Evolutionary conservation across 2,797 vertebrate species (phyloP), one percentile per base, ranked within the genome.

Genomic region (Semotilus atromaculatus): DNA sequence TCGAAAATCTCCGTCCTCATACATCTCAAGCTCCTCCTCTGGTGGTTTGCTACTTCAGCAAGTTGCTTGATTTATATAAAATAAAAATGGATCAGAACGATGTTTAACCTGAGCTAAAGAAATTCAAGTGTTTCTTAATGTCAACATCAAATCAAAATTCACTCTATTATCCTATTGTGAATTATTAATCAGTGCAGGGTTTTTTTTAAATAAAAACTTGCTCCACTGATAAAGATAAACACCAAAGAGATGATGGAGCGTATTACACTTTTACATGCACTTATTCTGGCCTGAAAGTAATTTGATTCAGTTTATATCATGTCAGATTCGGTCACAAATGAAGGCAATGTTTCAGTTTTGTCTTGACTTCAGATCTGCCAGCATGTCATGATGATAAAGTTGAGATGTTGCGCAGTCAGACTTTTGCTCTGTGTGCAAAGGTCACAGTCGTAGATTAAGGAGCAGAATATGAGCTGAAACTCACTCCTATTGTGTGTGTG

Each of bases 401-500:
- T 38, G 23, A 53, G 51, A 71, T 45, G 34, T 34, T 66, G 34
- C 18, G 2, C 13, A 55, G 43, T 67, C 62, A 67, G 48, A 71
- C 51, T 84, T 72, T 72, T 10, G 29, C 53, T 71, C 53, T 29
- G 4, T 64, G 83, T 80, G 83, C 67, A 85, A 80, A 72, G 83
- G 67, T 85, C 76, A 72, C 2, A 36, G 45, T n/a, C 11, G 34
- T 10, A 2, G n/a, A 36, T 10, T 8, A 23, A 48, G 7, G 13
- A 34, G 38, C 40, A 14, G 11, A 60, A 60, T 3, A 14, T 11
- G 9, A 40, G 0, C 6, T 64, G 48, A 29, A 67, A 3, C 13
- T 23, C 40, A 43, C 11, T 43, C 40, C 40, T 43, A 43, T 3
- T 48, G 14, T 48, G 0, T 45, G 75, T 6, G 26, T 67, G 5